Conservation (phyloP, 2,797 vertebrate genomes). For the Lagorchestes hirsutus region DNA sequence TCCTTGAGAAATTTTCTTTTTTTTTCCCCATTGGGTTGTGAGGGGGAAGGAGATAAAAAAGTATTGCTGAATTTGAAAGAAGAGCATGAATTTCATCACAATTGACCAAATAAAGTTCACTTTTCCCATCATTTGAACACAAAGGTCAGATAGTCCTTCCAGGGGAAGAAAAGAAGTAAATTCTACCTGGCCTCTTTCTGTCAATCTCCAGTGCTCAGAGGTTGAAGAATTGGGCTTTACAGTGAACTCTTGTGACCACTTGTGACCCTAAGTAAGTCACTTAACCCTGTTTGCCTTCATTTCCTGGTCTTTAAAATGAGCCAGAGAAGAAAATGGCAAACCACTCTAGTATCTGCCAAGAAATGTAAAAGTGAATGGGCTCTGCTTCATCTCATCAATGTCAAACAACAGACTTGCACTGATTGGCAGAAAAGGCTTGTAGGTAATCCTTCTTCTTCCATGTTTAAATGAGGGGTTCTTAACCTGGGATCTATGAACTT, state of each 20-base stretch:
- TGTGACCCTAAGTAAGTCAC: too few species aligned
- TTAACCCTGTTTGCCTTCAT: too few species aligned
- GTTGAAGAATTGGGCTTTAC: neutral
- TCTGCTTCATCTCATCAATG: too few species aligned
- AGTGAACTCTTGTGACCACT: too few species aligned
- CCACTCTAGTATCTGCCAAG: too few species aligned
- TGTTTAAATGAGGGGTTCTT: neutral
- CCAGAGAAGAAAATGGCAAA: too few species aligned
- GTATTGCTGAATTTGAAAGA: slow-evolving; percentile 27
- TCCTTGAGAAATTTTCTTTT: neutral
- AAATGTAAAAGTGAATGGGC: too few species aligned
- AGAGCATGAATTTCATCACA: slow-evolving; percentile 35
- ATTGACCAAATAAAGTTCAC: slow-evolving; percentile 50
- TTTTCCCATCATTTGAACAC: slow-evolving; percentile 67
- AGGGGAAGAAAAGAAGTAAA: slow-evolving; percentile 41
- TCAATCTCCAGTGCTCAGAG: neutral
- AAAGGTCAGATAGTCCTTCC: slow-evolving; percentile 12
- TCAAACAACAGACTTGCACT: neutral
- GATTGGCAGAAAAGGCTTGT: neutral
- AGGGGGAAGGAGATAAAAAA: neutral
- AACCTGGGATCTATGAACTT: neutral
- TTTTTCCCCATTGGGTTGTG: neutral
- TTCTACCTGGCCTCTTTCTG: slow-evolving; percentile 20
- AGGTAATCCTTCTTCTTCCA: neutral
- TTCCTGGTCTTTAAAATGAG: too few species aligned